Evolutionary conservation across 2,888 invertebrate species (phyloP).

Genomic region (Pharmacophagus antenor): DNA sequence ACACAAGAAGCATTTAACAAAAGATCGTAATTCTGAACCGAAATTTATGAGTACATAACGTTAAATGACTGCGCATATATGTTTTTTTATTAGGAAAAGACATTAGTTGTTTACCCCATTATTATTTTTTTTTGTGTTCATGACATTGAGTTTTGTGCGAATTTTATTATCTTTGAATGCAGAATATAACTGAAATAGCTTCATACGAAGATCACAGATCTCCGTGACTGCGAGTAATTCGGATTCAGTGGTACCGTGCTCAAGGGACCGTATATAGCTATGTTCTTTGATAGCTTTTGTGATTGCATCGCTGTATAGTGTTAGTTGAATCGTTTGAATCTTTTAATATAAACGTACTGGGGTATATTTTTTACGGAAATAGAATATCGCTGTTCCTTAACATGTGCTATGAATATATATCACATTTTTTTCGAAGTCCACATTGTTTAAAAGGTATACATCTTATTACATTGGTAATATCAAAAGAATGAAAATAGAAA

Average conservation of each 20-base stretch:
- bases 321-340: not conserved
- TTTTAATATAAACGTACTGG: not conserved
- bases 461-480: conserved; percentile 7
- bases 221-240: not conserved
- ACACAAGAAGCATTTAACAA: not conserved
- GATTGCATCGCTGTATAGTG: conserved; percentile 3
- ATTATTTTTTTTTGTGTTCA: not conserved
- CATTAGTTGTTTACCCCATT: conserved; percentile 4
- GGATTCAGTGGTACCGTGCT: not conserved
- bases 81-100: not conserved
- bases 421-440: not conserved
- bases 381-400: not conserved
- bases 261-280: conserved; percentile 16
- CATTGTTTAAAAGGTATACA: conserved; percentile 16
- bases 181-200: conserved; percentile 14
- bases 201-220: not conserved
- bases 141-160: conserved; percentile 4
- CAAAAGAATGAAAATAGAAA: conserved; percentile 29
- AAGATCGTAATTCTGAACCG: not conserved
- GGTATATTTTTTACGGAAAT: too few relatives aligned
- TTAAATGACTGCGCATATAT: not conserved
- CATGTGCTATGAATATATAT: not conserved
- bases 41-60: not conserved
- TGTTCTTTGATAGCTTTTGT: conserved; percentile 11
- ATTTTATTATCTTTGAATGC: conserved; percentile 9